Evolutionary conservation across 2,888 invertebrate species (phyloP), one percentile per base, ranked within the genome.

Genomic region (Dione vanillae): DNA sequence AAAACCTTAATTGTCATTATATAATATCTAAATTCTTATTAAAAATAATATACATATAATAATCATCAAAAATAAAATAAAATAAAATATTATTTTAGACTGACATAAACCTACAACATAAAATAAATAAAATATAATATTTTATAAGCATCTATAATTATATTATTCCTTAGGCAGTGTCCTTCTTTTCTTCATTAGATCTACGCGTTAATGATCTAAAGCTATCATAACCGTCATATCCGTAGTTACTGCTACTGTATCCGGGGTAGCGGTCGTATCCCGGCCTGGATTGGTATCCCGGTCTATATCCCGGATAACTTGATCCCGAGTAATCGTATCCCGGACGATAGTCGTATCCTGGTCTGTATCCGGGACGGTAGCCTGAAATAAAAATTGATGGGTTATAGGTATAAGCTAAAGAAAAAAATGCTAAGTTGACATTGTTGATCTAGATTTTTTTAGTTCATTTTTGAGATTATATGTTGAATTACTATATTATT

Each of bases 191-290:
- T 41, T 89, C 90, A 0, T 82, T 84, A 0, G 77, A 86, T 79
- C 89, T 91, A 45, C 89, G 84, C 0, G 86, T 87, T 0, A 89
- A 73, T 0, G 81, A 79, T 67, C 87, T 85, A 73, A 85, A 85
- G 77, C 85, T 87, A 68, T 88, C 89, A 59, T 64, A 69, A 2
- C 81, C 84, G 70, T 86, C 86, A 5, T 86, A 87, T 7, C 88
- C 86, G 81, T 86, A 90, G 73, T 85, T 88, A 19, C 27, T 27
- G 27, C 86, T 88, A 73, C 78, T 79, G 66, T 83, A 72, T 8
- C 73, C 82, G 2, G 82, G 76, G 71, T 84, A 80, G 14, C 83
- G 75, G 77, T 82, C 70, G 43, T 79, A 83, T 6, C 83, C 82
- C 1, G 85, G 85, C 16, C 83, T 77, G 78, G 80, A 81, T 78